Conservation (phyloP, 2,113 vertebrate genomes). For the Chiloscyllium plagiosum region DNA sequence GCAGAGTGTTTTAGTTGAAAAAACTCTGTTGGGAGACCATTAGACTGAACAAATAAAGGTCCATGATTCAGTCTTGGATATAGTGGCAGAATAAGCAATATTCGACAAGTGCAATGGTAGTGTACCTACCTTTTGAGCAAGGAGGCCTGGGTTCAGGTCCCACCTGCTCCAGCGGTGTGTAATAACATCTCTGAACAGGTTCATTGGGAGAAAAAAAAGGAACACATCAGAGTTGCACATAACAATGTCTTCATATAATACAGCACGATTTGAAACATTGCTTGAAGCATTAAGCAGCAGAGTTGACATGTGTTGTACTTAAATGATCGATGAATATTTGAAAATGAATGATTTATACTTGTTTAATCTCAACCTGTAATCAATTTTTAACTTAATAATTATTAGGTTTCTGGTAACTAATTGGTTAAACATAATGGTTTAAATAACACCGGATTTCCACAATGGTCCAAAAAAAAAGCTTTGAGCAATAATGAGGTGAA, state of each 20-base stretch:
- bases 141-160: no score
- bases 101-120: no score
- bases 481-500: not conserved
- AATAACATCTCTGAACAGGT: no score
- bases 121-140: no score
- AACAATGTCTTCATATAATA: not conserved
- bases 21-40: no score
- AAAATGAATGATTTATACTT: not conserved
- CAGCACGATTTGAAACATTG: not conserved
- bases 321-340: not conserved
- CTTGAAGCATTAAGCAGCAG: not conserved
- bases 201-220: not conserved
- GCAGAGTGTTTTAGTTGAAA: no score
- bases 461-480: not conserved
- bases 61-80: no score
- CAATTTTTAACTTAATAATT: not conserved
- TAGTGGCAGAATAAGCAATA: no score
- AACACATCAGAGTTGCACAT: not conserved
- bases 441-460: not conserved
- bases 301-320: not conserved
- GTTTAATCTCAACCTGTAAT: not conserved
- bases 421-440: not conserved
- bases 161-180: no score
- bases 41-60: no score
- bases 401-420: not conserved